phyloP scores from a whole-genome alignment of 2,113 vertebrate genomes.

The Anguilla japonica region DNA sequence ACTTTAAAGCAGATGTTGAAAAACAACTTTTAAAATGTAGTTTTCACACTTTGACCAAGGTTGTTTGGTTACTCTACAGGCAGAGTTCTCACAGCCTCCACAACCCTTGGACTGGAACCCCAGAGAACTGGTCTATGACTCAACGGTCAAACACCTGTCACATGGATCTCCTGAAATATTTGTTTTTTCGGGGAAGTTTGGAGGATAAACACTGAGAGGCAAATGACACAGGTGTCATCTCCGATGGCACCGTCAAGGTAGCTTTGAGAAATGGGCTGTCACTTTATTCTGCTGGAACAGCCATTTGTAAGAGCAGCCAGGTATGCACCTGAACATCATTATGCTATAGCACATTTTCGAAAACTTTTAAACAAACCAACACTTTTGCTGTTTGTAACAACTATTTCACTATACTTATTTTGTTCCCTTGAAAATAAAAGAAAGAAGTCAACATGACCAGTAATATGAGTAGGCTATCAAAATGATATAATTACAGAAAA shows the following conservation, averaged over 20 bases:
- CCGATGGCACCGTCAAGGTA: neutral
- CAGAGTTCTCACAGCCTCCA: slow-evolving; percentile 42
- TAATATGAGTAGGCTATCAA: too few relatives aligned
- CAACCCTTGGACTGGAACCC: neutral
- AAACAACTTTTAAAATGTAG: neutral
- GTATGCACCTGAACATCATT: neutral
- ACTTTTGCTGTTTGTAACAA: too few relatives aligned
- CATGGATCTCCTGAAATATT: slow-evolving; percentile 4
- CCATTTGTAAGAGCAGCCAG: neutral
- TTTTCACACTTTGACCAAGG: slow-evolving; percentile 41
- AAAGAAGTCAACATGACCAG: too few relatives aligned
- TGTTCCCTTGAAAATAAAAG: too few relatives aligned
- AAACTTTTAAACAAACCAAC: too few relatives aligned
- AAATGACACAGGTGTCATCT: slow-evolving; percentile 32
- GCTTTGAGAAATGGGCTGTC: neutral
- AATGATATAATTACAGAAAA: too few relatives aligned
- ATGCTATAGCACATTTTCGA: neutral
- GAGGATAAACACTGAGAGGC: slow-evolving; percentile 9
- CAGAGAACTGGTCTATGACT: slow-evolving; percentile 41
- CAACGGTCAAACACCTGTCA: slow-evolving; percentile 53
- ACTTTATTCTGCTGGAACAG: neutral
- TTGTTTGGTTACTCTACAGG: slow-evolving; percentile 57
- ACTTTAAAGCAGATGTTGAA: too few relatives aligned
- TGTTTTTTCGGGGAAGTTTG: slow-evolving; percentile 4
- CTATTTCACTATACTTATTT: too few relatives aligned